Evolutionary conservation across 2,888 invertebrate genomes (phyloP).

Genomic region (Panorpa germanica): DNA sequence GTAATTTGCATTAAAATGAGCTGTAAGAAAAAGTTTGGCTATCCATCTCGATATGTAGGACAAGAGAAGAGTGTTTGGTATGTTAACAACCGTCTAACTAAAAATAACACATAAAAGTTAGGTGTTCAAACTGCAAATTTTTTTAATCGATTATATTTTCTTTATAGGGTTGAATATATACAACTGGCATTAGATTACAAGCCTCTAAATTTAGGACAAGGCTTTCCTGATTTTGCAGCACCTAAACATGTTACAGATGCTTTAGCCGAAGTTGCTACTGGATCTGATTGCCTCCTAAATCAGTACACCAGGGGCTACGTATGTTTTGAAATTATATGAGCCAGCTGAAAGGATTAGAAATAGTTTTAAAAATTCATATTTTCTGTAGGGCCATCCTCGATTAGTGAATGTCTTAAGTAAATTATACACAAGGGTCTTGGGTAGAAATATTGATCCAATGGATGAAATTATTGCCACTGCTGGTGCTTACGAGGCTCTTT

Average conservation of each 20-base stretch:
- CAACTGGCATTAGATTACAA: constrained; percentile 64
- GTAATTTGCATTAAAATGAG: too few species aligned
- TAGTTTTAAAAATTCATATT: constrained; percentile 8
- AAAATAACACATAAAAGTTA: neutral
- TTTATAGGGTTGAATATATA: constrained; percentile 77
- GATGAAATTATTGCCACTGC: constrained; percentile 75
- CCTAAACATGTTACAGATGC: constrained; percentile 68
- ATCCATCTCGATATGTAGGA: constrained; percentile 22
- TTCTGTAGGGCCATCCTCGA: constrained; percentile 71
- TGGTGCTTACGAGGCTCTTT: constrained; percentile 92
- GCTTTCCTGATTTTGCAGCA: constrained; percentile 84
- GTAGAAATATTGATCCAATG: constrained; percentile 58
- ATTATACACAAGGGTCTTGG: constrained; percentile 64
- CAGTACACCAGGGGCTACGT: constrained; percentile 93
- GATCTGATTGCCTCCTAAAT: constrained; percentile 56
- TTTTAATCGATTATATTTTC: constrained; percentile 8
- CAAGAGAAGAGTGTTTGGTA: constrained; percentile 22
- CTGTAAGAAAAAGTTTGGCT: constrained; percentile 20
- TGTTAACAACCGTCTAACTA: neutral
- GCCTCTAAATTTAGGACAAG: constrained; percentile 87
- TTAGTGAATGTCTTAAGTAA: constrained; percentile 69
- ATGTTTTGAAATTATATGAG: constrained; percentile 23
- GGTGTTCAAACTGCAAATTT: neutral
- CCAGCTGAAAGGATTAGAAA: constrained; percentile 3
- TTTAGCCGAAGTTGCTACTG: constrained; percentile 42